Base-by-base conservation (phyloP, 1,140 invertebrate genomes). In the Platyura marginata region DNA sequence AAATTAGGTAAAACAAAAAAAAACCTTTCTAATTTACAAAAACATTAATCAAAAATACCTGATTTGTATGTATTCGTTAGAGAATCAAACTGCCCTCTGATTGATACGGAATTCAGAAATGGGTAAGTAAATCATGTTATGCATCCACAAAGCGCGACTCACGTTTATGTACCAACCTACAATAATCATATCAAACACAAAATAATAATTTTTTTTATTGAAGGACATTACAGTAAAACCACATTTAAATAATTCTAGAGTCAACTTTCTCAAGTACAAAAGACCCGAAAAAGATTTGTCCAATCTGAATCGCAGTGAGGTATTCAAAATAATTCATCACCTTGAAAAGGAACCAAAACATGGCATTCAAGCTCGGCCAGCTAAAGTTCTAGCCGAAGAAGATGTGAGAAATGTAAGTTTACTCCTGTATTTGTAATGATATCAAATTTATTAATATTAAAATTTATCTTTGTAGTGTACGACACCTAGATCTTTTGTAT, bases 251-350 rank as follows among this genome's bases (percentile, higher is more conserved):
- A n/a, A n/a, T n/a, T n/a, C n/a, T 61, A 82, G 79, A 57, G 77
- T 82, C 22, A 81, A 82, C 63, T 81, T 81, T 52, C 71, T 79
- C 65, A 83, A 81, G 62, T 81, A 77, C 63, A 72, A 79, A 54
- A 79, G 80, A 55, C 78, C 79, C 18, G 68, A 72, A 20, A 66
- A 67, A 46, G 73, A 71, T 51, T 69, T 79, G 50, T 73, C 76
- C 47, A 75, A 81, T 55, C 62, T 81, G 47, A 72, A 80, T 62
- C 64, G 72, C 50, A 81, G 78, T 43, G 77, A 77, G 53, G 77
- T 80, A 29, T 81, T 74, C 57, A 77, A 77, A 56, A 65, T 80
- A 55, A 69, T 81, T 49, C 79, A 81, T 63, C 72, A 78, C 50
- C 69, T 78, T 69, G 77, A 80, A 50, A 61, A 68, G 38, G 66